Evolutionary conservation across 2,888 invertebrate genomes (phyloP).

Genomic region (Heliconius sara): DNA sequence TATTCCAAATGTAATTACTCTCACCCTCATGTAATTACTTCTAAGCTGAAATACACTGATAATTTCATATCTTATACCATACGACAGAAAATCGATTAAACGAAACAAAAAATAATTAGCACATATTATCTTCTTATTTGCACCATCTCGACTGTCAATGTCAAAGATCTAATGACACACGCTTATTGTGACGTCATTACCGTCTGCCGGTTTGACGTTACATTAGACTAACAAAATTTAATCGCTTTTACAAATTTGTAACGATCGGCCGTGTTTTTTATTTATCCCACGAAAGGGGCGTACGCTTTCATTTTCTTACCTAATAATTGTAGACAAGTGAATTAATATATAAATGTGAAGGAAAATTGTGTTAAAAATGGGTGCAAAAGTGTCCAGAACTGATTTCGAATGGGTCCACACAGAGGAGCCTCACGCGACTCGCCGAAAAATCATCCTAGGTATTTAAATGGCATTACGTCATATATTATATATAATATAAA

Average conservation of each 20-base stretch:
- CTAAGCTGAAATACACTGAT: too few relatives aligned
- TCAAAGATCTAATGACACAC: constrained; percentile 7
- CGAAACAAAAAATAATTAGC: neutral
- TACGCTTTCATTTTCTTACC: neutral
- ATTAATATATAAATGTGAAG: neutral
- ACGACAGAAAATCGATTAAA: neutral
- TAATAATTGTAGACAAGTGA: neutral
- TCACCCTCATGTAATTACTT: too few relatives aligned
- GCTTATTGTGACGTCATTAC: constrained; percentile 9
- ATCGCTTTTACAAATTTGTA: constrained; percentile 1
- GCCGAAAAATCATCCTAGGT: constrained; percentile 97
- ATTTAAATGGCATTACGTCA: constrained; percentile 67
- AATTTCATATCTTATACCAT: neutral
- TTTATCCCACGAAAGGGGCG: constrained; percentile 10
- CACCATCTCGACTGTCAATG: neutral
- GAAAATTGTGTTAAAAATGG: constrained; percentile 86
- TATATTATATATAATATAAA: constrained; percentile 55
- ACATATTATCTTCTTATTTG: neutral
- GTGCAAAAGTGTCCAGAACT: constrained; percentile 94
- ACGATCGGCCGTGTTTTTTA: neutral
- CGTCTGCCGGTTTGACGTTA: constrained; percentile 7
- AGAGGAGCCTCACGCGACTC: constrained; percentile 98
- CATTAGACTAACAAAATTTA: constrained; percentile 5
- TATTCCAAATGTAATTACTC: too few relatives aligned
- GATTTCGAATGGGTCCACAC: constrained; percentile 99